phyloP scores from a whole-genome alignment of 2,888 invertebrate species.

The Tetragonisca angustula region DNA sequence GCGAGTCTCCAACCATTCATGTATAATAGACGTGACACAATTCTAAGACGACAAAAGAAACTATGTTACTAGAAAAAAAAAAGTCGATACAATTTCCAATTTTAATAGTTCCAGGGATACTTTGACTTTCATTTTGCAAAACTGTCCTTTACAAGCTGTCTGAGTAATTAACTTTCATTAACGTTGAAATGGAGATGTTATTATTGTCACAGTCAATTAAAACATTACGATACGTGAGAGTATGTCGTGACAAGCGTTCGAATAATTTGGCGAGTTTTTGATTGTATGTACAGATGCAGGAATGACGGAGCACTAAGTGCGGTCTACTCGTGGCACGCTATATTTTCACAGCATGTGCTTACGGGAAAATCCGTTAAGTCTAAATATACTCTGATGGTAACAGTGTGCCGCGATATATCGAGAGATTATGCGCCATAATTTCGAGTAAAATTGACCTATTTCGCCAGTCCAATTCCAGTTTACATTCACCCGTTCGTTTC shows the following conservation, averaged over 20 bases:
- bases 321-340: not conserved
- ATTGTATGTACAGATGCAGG: slow-evolving; percentile 37
- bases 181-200: too few relatives aligned
- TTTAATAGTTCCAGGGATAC: too few relatives aligned
- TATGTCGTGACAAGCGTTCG: too few relatives aligned
- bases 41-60: slow-evolving; percentile 68
- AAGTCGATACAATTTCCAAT: too few relatives aligned
- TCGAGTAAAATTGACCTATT: not conserved
- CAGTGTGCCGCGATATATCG: not conserved
- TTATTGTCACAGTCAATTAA: too few relatives aligned
- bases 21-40: slow-evolving; percentile 77
- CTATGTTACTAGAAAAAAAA: not conserved
- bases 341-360: slow-evolving; percentile 57
- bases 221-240: too few relatives aligned
- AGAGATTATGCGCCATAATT: not conserved
- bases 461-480: not conserved
- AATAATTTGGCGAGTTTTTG: too few relatives aligned
- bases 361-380: slow-evolving; percentile 60
- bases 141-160: too few relatives aligned
- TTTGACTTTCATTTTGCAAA: too few relatives aligned
- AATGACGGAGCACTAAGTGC: slow-evolving; percentile 12
- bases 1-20: slow-evolving; percentile 84
- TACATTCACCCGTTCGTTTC: not conserved
- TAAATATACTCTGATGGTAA: not conserved
- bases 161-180: too few relatives aligned